phyloP scores from a whole-genome alignment of 2,888 invertebrate species.

The Brenthis ino region DNA sequence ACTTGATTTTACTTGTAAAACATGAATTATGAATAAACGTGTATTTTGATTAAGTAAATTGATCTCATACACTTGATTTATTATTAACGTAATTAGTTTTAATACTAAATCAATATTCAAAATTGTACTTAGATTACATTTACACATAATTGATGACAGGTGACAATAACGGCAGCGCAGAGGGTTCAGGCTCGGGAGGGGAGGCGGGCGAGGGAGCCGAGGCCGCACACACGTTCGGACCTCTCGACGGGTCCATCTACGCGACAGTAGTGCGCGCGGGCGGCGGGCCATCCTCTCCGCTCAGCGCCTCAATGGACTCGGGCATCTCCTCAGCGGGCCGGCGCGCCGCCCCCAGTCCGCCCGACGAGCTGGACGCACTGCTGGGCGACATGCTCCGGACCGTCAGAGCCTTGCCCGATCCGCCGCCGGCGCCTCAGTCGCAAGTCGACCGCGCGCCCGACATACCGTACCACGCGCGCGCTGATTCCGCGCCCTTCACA shows the following conservation, averaged over 20 bases:
- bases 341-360: slow-evolving; percentile 79
- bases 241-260: slow-evolving; percentile 95
- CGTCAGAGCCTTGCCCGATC: slow-evolving; percentile 90
- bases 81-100: neutral
- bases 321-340: slow-evolving; percentile 91
- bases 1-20: slow-evolving; percentile 40
- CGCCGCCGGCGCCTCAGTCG: slow-evolving; percentile 71
- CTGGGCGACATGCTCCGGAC: slow-evolving; percentile 93
- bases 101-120: neutral
- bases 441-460: slow-evolving; percentile 68
- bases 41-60: no score
- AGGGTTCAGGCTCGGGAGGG: slow-evolving; percentile 73
- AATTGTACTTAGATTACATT: slow-evolving; percentile 6
- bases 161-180: slow-evolving; percentile 81
- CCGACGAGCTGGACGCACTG: slow-evolving; percentile 90
- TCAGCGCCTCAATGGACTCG: slow-evolving; percentile 95
- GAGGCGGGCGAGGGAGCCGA: slow-evolving; percentile 73
- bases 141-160: slow-evolving; percentile 63
- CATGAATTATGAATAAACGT: slow-evolving; percentile 40
- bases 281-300: slow-evolving; percentile 84
- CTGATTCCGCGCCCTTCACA: slow-evolving; percentile 93
- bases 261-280: slow-evolving; percentile 84
- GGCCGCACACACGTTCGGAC: slow-evolving; percentile 89
- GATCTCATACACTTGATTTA: no score
- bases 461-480: slow-evolving; percentile 95